A percentile compares a stretch with the other conserved stretches of the same genome.
These are phyloP conservation scores for Acromyrmex echinatior DNA, from an alignment of 1,140 invertebrate species.

Conservation along the genomic window DNA sequence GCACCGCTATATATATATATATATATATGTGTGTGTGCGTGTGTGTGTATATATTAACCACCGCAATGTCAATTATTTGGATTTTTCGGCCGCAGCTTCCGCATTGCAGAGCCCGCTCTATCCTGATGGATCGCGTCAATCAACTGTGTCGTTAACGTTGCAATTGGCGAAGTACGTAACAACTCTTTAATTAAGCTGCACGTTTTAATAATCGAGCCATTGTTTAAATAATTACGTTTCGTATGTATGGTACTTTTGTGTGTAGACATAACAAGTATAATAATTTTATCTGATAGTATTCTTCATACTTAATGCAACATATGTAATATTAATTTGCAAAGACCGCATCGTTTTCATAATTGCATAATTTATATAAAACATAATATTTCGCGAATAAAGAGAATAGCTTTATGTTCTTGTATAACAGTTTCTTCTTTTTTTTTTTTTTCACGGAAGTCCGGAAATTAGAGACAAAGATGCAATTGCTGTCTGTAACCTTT, in stretches of 20 bases:
- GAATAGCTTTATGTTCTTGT: neutral
- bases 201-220: constrained; percentile 21
- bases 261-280: neutral
- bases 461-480: constrained; percentile 30
- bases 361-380: neutral
- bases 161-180: constrained; percentile 22
- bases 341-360: neutral
- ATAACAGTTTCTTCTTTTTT: neutral
- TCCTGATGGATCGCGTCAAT: constrained; percentile 17
- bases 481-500: neutral
- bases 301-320: neutral
- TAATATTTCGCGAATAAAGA: constrained; percentile 1
- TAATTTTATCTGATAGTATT: neutral
- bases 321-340: constrained; percentile 30
- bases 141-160: constrained; percentile 7
- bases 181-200: constrained; percentile 29
- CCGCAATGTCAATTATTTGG: constrained; percentile 55
- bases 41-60: constrained; percentile 1
- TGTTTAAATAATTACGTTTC: constrained; percentile 32
- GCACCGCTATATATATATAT: neutral
- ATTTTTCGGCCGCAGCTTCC: constrained; percentile 13
- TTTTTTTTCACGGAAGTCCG: neutral
- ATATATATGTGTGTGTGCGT: too few species aligned
- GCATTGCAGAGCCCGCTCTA: neutral
- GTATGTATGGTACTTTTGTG: neutral